Evolutionary conservation across 2,888 invertebrate species (phyloP).

Genomic region (Lathronympha strigana): DNA sequence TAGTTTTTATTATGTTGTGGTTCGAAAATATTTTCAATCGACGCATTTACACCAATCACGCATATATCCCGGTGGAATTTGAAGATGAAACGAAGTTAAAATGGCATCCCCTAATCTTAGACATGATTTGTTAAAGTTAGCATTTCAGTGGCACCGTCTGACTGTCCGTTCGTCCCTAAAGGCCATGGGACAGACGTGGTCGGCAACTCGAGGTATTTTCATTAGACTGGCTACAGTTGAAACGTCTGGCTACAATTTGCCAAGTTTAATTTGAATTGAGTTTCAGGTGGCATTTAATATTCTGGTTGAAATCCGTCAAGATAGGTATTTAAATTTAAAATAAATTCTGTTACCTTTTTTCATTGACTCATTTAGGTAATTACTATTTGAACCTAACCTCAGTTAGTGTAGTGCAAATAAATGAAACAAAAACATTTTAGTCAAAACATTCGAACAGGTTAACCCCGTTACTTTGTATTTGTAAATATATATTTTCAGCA

Average conservation of each 20-base stretch:
- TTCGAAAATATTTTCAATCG: too few species aligned
- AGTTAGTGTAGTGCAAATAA: too few species aligned
- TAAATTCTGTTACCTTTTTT: too few species aligned
- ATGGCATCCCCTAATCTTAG: background rate
- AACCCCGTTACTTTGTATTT: too few species aligned
- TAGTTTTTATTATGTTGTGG: too few species aligned
- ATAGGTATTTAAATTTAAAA: too few species aligned
- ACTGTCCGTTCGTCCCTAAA: constrained; percentile 48
- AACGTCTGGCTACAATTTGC: constrained; percentile 31
- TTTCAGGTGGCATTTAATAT: background rate
- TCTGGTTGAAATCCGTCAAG: background rate
- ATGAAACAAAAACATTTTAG: too few species aligned
- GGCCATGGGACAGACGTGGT: constrained; percentile 60
- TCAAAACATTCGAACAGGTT: too few species aligned
- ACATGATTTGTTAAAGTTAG: constrained; percentile 5
- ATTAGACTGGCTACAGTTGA: constrained; percentile 54
- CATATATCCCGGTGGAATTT: too few species aligned
- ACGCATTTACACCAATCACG: too few species aligned
- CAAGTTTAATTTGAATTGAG: constrained; percentile 27
- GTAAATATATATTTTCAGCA: background rate
- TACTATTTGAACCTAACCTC: too few species aligned
- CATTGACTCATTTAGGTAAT: too few species aligned
- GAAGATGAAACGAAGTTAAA: background rate
- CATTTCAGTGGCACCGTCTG: constrained; percentile 2
- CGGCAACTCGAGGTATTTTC: constrained; percentile 64